Conservation (phyloP, 2,888 invertebrate species). For the Urechis unicinctus region DNA sequence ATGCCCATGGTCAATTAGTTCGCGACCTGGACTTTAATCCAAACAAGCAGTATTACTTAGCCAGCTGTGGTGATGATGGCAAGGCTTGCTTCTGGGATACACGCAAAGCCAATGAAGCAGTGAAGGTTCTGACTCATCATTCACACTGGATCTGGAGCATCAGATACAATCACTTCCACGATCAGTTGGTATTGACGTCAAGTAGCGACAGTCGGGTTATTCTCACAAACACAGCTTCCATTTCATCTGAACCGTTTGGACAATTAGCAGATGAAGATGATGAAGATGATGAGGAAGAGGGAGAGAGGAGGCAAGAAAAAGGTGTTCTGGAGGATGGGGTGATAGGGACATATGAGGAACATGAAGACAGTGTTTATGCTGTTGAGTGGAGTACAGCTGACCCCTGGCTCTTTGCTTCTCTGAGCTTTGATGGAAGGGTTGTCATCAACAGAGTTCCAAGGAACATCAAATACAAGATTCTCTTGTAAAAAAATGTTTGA, state of each 20-base stretch:
- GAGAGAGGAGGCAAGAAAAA: background rate
- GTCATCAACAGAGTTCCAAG: constrained; percentile 89
- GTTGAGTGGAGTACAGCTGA: constrained; percentile 96
- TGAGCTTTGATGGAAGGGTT: constrained; percentile 93
- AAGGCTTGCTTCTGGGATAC: constrained; percentile 94
- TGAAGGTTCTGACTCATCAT: constrained; percentile 61
- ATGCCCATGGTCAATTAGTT: constrained; percentile 81
- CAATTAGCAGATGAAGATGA: constrained; percentile 53
- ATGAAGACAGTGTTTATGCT: constrained; percentile 96
- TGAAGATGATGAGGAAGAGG: constrained; percentile 32
- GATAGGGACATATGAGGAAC: constrained; percentile 86
- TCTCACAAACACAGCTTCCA: constrained; percentile 76
- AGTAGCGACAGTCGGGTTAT: constrained; percentile 91
- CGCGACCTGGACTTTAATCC: constrained; percentile 93
- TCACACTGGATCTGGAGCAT: constrained; percentile 78
- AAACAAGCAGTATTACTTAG: constrained; percentile 91
- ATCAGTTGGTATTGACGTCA: constrained; percentile 86
- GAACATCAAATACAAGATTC: constrained; percentile 85
- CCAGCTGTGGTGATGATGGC: constrained; percentile 93
- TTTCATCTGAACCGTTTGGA: constrained; percentile 74
- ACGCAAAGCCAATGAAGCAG: constrained; percentile 62
- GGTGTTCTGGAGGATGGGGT: constrained; percentile 68
- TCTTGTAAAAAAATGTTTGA: too few species aligned
- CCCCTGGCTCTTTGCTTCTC: constrained; percentile 98
- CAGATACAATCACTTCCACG: constrained; percentile 92